Base-by-base conservation (phyloP, 92 coral and sea anemone genomes). In the Micromussa lordhowensis region DNA sequence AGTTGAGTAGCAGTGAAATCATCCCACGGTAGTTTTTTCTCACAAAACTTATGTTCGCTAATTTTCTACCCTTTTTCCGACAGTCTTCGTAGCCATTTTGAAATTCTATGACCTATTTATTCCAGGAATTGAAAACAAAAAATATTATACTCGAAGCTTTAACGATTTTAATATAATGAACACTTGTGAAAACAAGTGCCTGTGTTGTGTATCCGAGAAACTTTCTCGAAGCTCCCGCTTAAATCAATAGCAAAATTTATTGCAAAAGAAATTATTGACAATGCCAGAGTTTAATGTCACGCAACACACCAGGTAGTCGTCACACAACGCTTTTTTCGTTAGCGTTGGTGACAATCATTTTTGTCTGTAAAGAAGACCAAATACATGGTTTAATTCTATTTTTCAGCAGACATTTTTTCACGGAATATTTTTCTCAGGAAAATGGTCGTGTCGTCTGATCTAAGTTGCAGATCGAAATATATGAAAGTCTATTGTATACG, bases 221-320 rank as follows among this genome's bases (percentile, higher is more conserved):
- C 34, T 15, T 28, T 66, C 75, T 66, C 59, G 85, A 81, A 66
- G 85, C 59, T 17, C 28, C 9, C 12, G 85, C 85, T 81, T 81
- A 28, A 66, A 66, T 36, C 30, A 40, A 36, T 34, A 12, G n/a
- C 32, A 63, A 36, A n/a, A 5, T 36, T 63, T 6, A 81, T 66
- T 66, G 59, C 75, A n/a, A 38, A 58, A 44, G 30, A 63, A 35
- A 61, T 81, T 24, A 63, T 16, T 34, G 29, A 40, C n/a, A 16
- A 36, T 13, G 70, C 59, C 5, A 29, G 40, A 79, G 51, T 8
- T 44, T 21, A 7, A 79, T 55, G 29, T 58, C 58, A 38, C 17
- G 14, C 19, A 11, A 22, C 29, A 9, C 22, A 9, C 17, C 19
- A 10, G 34, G 3, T 22, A 44, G n/a, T 31, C 24, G 76, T 71